Conservation (phyloP, 1,140 invertebrate species). For the Probaryconus sp. region DNA sequence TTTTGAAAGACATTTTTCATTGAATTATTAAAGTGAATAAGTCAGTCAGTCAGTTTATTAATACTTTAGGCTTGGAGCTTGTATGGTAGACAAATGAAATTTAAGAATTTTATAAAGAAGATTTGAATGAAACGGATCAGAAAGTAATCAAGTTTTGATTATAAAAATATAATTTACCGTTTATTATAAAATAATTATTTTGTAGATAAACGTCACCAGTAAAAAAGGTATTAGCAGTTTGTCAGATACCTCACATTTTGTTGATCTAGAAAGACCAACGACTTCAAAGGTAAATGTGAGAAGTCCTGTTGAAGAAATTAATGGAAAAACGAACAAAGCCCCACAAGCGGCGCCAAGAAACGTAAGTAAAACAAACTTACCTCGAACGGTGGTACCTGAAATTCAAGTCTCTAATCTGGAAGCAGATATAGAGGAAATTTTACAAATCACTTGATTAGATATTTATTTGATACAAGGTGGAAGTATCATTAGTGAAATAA, state of each 20-base stretch:
- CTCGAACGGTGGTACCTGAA: constrained; percentile 45
- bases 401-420: constrained; percentile 69
- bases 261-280: constrained; percentile 25
- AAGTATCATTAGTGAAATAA: no score
- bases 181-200: constrained; percentile 46
- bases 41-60: no score
- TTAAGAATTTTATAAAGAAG: no score
- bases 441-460: constrained; percentile 62
- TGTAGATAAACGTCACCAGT: constrained; percentile 65
- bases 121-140: no score
- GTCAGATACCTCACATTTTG: constrained; percentile 66
- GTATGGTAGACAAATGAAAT: no score
- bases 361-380: constrained; percentile 39
- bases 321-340: constrained; percentile 6
- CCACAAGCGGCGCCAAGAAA: constrained; percentile 62
- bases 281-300: constrained; percentile 29
- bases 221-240: constrained; percentile 68
- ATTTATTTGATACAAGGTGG: no score
- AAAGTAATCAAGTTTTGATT: no score
- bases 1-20: no score
- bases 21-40: no score
- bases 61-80: no score
- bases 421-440: constrained; percentile 69
- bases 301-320: constrained; percentile 22
- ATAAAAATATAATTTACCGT: no score